Evolutionary conservation across 2,888 invertebrate species (phyloP).

Genomic region (Ophion obscuratus): DNA sequence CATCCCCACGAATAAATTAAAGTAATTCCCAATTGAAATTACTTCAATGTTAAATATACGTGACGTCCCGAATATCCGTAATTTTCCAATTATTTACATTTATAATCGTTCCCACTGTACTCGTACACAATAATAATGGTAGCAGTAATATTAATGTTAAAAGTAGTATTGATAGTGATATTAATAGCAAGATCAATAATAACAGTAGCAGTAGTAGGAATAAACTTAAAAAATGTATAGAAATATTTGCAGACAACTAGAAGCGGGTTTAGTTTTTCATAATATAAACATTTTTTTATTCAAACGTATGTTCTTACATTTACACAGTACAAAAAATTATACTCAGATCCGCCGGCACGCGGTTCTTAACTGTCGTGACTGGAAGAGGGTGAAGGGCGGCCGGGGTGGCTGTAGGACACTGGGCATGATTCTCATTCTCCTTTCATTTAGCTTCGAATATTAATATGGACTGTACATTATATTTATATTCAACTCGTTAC

Average conservation of each 20-base stretch:
- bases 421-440: constrained; percentile 68
- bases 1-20: no score
- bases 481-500: constrained; percentile 62
- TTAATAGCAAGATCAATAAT: background rate
- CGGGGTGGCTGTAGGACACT: constrained; percentile 73
- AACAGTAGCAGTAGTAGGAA: background rate
- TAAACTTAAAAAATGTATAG: background rate
- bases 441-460: constrained; percentile 65
- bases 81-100: no score
- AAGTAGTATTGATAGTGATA: no score
- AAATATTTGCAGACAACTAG: background rate
- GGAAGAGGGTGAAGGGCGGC: constrained; percentile 80
- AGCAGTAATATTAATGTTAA: no score
- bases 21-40: no score
- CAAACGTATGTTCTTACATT: constrained; percentile 92
- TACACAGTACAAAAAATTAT: constrained; percentile 94
- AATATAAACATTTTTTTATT: constrained; percentile 86
- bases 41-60: no score
- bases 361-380: constrained; percentile 82
- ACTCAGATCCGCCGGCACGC: constrained; percentile 84
- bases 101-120: no score
- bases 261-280: constrained; percentile 71
- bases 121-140: no score
- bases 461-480: constrained; percentile 79
- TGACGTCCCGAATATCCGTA: no score